phyloP scores from a whole-genome alignment of 2,113 vertebrate genomes.

The Peromyscus maniculatus region DNA sequence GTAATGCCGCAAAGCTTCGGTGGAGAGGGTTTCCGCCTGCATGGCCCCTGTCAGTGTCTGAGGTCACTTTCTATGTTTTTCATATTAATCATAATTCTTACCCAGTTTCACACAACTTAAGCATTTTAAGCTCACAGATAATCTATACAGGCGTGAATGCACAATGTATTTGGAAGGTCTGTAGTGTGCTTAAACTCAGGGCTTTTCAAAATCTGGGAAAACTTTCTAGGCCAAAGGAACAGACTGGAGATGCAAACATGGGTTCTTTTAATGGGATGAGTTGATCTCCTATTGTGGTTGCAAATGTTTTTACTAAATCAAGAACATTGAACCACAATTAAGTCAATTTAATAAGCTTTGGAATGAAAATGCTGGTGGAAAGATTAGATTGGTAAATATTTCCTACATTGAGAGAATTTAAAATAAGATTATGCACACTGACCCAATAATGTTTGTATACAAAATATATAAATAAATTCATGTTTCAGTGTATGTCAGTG shows the following conservation, averaged over 20 bases:
- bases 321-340: conserved; percentile 18
- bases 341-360: conserved; percentile 29
- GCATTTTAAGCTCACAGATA: background rate
- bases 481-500: background rate
- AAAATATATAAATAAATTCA: background rate
- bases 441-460: background rate
- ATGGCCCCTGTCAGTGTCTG: background rate
- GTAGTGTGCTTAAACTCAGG: background rate
- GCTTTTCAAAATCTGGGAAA: background rate
- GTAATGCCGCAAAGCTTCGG: background rate
- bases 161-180: background rate
- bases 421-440: conserved; percentile 33
- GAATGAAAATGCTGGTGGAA: conserved; percentile 12
- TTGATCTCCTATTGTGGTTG: conserved; percentile 4
- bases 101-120: background rate
- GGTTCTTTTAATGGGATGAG: background rate
- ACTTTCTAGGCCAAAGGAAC: conserved; percentile 7
- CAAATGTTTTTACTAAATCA: conserved; percentile 32
- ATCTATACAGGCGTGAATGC: background rate
- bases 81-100: background rate
- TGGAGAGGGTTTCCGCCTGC: background rate
- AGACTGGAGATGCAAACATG: background rate
- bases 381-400: background rate
- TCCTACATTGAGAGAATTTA: conserved; percentile 7
- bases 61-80: background rate